These are phyloP conservation scores for Listronotus bonariensis DNA, from an alignment of 1,140 invertebrate species.

Conservation along the genomic window DNA sequence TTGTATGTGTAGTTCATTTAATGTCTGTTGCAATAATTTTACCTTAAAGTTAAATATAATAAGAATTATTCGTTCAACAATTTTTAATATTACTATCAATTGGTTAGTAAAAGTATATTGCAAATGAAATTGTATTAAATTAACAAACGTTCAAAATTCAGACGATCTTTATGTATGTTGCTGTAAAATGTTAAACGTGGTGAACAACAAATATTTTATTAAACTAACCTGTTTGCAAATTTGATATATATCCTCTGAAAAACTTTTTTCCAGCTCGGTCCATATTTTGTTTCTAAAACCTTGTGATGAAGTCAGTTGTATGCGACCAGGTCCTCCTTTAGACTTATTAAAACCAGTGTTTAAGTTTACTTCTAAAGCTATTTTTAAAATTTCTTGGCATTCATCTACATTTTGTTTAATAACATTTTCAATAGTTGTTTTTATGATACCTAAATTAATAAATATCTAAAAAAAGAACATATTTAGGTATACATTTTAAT, in stretches of 20 bases:
- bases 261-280: constrained; percentile 77
- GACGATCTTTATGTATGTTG: no score
- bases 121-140: no score
- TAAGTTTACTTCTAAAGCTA: constrained; percentile 62
- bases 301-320: constrained; percentile 70
- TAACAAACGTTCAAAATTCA: no score
- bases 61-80: no score
- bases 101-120: no score
- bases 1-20: constrained; percentile 60
- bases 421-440: constrained; percentile 62
- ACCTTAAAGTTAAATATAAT: constrained; percentile 48
- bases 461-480: constrained; percentile 66
- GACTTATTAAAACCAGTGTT: constrained; percentile 37
- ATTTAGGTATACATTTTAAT: not conserved
- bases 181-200: no score
- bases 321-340: constrained; percentile 69
- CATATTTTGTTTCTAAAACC: constrained; percentile 76
- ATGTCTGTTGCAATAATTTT: constrained; percentile 60
- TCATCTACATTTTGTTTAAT: constrained; percentile 61
- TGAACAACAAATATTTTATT: not conserved
- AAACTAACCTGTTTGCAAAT: constrained; percentile 67
- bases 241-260: constrained; percentile 72
- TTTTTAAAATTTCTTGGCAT: constrained; percentile 63
- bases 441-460: constrained; percentile 68
- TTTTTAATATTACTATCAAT: no score